These are phyloP conservation scores for Heliconius ethilla DNA, from an alignment of 2,888 invertebrate genomes.

Conservation along the genomic window DNA sequence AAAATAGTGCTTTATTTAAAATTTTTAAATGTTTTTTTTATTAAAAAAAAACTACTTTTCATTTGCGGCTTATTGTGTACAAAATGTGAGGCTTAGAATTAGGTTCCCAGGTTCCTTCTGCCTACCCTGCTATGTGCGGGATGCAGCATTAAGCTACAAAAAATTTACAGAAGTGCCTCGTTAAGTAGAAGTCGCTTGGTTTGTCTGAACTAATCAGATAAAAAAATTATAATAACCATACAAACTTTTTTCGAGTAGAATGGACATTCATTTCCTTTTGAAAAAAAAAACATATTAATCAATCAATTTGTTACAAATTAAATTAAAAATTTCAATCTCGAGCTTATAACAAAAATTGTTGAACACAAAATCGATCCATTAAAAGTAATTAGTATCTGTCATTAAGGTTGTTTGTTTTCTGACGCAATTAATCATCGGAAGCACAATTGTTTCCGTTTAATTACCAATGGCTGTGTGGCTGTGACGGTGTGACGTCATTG, in stretches of 20 bases:
- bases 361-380: constrained; percentile 25
- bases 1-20: not conserved
- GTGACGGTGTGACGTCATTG: not conserved
- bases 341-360: not conserved
- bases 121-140: too few species aligned
- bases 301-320: not conserved
- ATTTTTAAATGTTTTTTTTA: not conserved
- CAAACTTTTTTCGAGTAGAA: not conserved
- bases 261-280: not conserved
- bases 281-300: not conserved
- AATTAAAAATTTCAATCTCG: not conserved
- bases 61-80: too few species aligned
- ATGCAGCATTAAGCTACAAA: too few species aligned
- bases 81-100: too few species aligned
- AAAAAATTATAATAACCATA: too few species aligned
- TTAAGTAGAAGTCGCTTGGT: too few species aligned
- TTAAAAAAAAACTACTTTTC: too few species aligned
- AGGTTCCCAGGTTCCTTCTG: too few species aligned
- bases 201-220: too few species aligned
- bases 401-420: constrained; percentile 30
- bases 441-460: constrained; percentile 27
- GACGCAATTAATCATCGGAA: constrained; percentile 30
- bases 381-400: constrained; percentile 28
- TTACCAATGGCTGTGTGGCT: constrained; percentile 3
- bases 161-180: too few species aligned